These are phyloP conservation scores for Itoplectis maculator DNA, from an alignment of 2,888 invertebrate genomes.

Conservation along the genomic window DNA sequence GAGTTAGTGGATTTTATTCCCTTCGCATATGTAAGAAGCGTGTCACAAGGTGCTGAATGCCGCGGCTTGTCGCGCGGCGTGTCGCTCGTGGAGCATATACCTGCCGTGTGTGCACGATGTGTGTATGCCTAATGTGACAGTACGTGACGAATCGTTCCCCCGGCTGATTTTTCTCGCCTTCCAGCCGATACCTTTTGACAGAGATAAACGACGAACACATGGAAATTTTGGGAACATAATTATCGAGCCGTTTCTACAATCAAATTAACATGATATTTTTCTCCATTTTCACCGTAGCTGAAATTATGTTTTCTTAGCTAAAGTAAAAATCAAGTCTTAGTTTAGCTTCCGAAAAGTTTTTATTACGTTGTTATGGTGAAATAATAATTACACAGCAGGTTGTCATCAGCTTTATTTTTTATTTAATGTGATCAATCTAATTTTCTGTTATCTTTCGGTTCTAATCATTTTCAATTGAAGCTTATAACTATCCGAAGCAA, in stretches of 20 bases:
- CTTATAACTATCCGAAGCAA: no score
- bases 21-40: neutral
- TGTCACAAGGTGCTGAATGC: slow-evolving; percentile 23
- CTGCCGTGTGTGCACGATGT: slow-evolving; percentile 15
- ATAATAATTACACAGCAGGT: no score
- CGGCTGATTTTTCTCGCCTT: slow-evolving; percentile 20
- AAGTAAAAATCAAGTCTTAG: no score
- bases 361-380: no score
- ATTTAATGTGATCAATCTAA: no score
- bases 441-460: no score
- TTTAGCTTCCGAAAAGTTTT: no score
- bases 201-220: neutral
- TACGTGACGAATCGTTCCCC: slow-evolving; percentile 36
- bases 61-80: slow-evolving; percentile 10
- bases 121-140: slow-evolving; percentile 40
- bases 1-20: slow-evolving; percentile 17
- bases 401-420: no score
- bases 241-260: neutral
- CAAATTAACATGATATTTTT: neutral
- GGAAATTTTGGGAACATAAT: neutral
- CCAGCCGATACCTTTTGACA: neutral
- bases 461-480: no score
- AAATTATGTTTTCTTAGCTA: no score
- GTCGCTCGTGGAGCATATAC: neutral
- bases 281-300: neutral